Conservation (phyloP, 2,888 invertebrate genomes). For the Drosophila infuscata region DNA sequence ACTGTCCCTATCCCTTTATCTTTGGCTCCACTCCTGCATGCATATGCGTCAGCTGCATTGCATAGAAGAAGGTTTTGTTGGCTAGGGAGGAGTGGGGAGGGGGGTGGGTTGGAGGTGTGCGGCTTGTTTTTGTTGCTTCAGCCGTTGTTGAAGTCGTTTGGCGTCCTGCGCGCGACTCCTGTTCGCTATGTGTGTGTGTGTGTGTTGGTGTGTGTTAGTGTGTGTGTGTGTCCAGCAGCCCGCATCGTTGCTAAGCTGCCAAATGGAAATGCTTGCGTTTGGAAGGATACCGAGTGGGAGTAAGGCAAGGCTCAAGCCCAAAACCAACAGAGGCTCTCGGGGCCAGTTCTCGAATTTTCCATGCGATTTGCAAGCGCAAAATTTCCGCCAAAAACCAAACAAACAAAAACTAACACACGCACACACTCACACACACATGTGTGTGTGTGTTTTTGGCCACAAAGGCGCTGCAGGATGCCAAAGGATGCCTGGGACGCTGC, state of each 20-base stretch:
- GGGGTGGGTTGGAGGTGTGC: background rate
- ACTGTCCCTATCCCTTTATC: background rate
- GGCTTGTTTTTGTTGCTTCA: conserved; percentile 51
- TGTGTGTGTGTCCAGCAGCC: conserved; percentile 51
- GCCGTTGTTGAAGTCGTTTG: conserved; percentile 57
- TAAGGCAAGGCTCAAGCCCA: conserved; percentile 52
- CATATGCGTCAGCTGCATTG: conserved; percentile 67
- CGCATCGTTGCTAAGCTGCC: conserved; percentile 70
- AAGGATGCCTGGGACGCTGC: conserved; percentile 40
- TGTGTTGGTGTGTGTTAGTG: background rate
- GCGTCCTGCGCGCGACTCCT: conserved; percentile 10
- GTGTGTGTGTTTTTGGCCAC: conserved; percentile 18
- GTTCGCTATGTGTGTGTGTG: background rate
- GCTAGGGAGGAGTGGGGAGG: background rate
- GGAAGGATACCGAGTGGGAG: conserved; percentile 26
- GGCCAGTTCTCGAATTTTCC: conserved; percentile 64
- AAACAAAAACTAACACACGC: conserved; percentile 60
- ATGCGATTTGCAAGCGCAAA: conserved; percentile 78
- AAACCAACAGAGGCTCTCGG: conserved; percentile 53
- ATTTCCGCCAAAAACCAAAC: conserved; percentile 78
- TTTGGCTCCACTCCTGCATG: conserved; percentile 22
- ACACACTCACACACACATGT: background rate
- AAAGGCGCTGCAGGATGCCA: conserved; percentile 54
- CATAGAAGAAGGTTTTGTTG: conserved; percentile 6
- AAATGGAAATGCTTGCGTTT: conserved; percentile 75